phyloP scores from a whole-genome alignment of 2,113 vertebrate genomes.

The Lamprologus sp. region DNA sequence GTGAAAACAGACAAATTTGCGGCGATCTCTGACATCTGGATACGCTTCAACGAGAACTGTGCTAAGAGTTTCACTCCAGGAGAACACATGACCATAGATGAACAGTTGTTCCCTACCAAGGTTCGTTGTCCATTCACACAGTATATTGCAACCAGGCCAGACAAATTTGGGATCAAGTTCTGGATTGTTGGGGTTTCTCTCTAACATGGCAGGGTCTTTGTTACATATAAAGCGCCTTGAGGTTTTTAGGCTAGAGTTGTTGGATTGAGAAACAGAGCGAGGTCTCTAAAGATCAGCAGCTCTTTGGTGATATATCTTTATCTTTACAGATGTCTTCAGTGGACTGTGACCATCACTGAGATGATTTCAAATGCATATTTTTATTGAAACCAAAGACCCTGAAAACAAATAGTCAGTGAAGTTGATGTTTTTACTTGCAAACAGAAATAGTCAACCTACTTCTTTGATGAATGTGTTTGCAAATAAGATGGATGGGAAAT shows the following conservation, averaged over 20 bases:
- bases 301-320: neutral
- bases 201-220: neutral
- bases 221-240: neutral
- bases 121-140: too few species aligned
- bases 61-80: too few species aligned
- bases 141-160: too few species aligned
- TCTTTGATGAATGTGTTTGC: neutral
- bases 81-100: too few species aligned
- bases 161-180: too few species aligned
- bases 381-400: neutral
- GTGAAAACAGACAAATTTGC: too few species aligned
- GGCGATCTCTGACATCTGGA: accelerated
- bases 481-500: neutral
- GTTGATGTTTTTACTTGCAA: neutral
- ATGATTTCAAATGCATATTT: neutral
- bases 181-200: neutral
- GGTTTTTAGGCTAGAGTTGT: neutral
- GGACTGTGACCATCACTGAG: neutral
- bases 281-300: neutral
- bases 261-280: neutral
- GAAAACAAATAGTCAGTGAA: neutral
- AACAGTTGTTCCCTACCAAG: too few species aligned
- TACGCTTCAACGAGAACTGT: too few species aligned
- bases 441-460: neutral
- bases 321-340: neutral